Conservation (phyloP, 2,888 invertebrate genomes). For the Ariolimax columbianus region DNA sequence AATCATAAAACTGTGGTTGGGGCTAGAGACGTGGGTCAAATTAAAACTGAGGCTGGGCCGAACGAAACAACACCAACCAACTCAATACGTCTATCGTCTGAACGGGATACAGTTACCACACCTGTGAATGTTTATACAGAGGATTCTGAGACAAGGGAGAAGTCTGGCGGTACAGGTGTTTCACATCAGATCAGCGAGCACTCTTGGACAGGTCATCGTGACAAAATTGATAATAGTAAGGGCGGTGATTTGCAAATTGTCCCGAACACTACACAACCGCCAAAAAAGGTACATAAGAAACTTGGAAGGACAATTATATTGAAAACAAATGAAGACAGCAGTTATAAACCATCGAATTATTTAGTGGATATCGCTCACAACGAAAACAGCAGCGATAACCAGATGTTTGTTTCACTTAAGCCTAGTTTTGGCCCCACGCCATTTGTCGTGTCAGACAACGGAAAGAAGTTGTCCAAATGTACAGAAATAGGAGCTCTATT, state of each 20-base stretch:
- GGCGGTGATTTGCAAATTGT: not conserved
- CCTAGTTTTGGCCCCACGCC: not conserved
- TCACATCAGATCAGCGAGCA: not conserved
- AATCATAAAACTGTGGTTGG: not conserved
- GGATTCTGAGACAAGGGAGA: too few relatives aligned
- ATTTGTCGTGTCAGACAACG: not conserved
- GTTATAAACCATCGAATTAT: too few relatives aligned
- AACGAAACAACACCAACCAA: not conserved
- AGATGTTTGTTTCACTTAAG: not conserved
- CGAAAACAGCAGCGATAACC: not conserved
- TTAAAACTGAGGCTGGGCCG: not conserved
- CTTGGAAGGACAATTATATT: not conserved
- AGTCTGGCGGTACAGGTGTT: not conserved
- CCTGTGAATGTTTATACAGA: too few relatives aligned
- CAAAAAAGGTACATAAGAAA: not conserved
- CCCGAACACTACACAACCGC: not conserved
- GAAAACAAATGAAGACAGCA: not conserved
- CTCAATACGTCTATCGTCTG: not conserved
- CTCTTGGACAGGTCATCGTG: not conserved
- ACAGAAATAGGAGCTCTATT: not conserved
- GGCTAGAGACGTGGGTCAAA: not conserved
- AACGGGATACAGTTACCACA: not conserved
- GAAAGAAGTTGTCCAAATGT: not conserved
- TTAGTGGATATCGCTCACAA: too few relatives aligned
- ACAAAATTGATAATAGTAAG: too few relatives aligned